These are phyloP conservation scores for Leucosticte australis DNA, from an alignment of 2,113 vertebrate species.

Conservation along the genomic window DNA sequence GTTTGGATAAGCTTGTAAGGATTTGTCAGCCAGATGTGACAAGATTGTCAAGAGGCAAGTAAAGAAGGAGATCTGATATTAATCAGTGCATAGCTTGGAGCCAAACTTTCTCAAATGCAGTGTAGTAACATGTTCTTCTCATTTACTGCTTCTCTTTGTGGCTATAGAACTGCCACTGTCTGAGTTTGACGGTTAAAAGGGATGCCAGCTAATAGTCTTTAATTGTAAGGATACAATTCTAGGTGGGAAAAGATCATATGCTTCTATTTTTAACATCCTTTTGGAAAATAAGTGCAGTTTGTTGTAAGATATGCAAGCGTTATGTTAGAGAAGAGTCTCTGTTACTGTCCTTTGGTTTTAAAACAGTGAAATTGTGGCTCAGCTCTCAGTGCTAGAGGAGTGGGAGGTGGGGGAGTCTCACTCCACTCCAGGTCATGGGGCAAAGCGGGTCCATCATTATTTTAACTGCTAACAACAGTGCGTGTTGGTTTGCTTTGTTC, in stretches of 20 bases:
- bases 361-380: slow-evolving; percentile 32
- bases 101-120: slow-evolving; percentile 87
- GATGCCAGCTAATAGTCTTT: slow-evolving; percentile 70
- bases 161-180: slow-evolving; percentile 76
- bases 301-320: slow-evolving; percentile 28
- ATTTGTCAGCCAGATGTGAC: slow-evolving; percentile 94
- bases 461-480: neutral
- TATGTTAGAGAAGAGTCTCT: slow-evolving; percentile 12
- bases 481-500: neutral
- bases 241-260: slow-evolving; percentile 52
- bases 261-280: slow-evolving; percentile 45
- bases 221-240: slow-evolving; percentile 53
- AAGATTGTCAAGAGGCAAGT: slow-evolving; percentile 84
- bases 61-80: slow-evolving; percentile 87
- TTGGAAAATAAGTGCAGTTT: slow-evolving; percentile 42
- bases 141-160: slow-evolving; percentile 80
- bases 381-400: slow-evolving; percentile 46
- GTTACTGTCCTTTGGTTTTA: slow-evolving; percentile 30
- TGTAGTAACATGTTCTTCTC: slow-evolving; percentile 90
- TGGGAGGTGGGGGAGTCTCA: slow-evolving; percentile 18
- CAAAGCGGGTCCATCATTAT: neutral
- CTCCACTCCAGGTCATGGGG: slow-evolving; percentile 42
- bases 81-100: slow-evolving; percentile 90
- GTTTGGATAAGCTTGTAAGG: slow-evolving; percentile 83
- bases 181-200: slow-evolving; percentile 73